Conservation (phyloP, 2,888 invertebrate species). For the Seira sanloemensis region DNA sequence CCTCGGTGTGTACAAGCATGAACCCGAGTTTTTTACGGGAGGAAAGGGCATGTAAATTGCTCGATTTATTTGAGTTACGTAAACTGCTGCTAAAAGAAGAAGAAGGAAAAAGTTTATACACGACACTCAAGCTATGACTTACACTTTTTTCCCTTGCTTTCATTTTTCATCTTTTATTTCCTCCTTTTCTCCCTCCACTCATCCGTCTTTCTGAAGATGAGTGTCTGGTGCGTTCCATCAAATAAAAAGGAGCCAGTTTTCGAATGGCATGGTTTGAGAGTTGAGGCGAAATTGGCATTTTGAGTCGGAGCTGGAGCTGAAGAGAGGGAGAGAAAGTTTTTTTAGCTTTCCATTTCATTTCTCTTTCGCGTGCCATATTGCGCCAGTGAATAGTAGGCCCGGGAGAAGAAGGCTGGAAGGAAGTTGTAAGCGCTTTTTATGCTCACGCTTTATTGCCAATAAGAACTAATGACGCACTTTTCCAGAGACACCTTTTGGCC, state of each 20-base stretch:
- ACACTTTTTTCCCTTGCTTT: not conserved
- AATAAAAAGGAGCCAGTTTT: too few species aligned
- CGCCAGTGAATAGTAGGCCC: not conserved
- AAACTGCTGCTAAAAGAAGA: not conserved
- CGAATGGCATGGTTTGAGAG: too few species aligned
- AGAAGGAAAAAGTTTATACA: not conserved
- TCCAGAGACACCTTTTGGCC: constrained; percentile 42
- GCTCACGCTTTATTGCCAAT: constrained; percentile 52
- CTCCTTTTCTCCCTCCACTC: too few species aligned
- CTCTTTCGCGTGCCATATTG: not conserved
- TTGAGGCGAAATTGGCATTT: not conserved
- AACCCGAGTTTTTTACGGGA: not conserved
- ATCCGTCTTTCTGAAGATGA: not conserved
- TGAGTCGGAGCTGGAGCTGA: too few species aligned
- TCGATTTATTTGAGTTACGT: not conserved
- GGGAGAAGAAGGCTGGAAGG: constrained; percentile 22
- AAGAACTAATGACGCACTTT: constrained; percentile 60
- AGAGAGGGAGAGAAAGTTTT: too few species aligned
- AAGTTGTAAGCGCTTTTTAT: constrained; percentile 49
- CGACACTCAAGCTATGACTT: not conserved
- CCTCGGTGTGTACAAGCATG: not conserved
- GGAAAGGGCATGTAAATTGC: constrained; percentile 4
- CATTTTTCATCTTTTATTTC: constrained; percentile 4
- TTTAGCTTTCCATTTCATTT: not conserved
- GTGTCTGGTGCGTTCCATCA: not conserved